Evolutionary conservation across 1,140 invertebrate species (phyloP).

Genomic region (Drosophila subpulchrella): DNA sequence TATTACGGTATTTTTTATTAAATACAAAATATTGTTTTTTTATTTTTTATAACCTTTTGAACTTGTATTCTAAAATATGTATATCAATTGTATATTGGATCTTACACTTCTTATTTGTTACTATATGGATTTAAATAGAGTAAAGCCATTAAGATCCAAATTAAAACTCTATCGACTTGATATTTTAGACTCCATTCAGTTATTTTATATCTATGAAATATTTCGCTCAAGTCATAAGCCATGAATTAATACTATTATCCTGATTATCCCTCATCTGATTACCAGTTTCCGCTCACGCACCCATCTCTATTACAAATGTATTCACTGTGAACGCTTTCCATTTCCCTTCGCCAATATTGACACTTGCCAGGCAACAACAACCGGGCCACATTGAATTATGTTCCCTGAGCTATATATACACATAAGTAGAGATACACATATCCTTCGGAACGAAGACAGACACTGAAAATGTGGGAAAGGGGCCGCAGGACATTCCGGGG

Average conservation of each 20-base stretch:
- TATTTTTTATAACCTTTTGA: background rate
- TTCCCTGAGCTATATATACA: slow-evolving; percentile 48
- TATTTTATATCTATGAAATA: no score
- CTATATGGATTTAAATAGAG: no score
- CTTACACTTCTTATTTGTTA: no score
- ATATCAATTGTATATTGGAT: no score
- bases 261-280: slow-evolving; percentile 42
- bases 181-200: no score
- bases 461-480: background rate
- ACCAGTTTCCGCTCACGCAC: slow-evolving; percentile 29
- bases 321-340: slow-evolving; percentile 38
- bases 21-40: no score
- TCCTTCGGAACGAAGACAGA: slow-evolving; percentile 5
- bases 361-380: slow-evolving; percentile 40
- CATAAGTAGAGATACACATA: background rate
- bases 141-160: no score
- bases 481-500: slow-evolving; percentile 15
- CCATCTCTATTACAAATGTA: slow-evolving; percentile 36
- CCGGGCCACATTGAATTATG: slow-evolving; percentile 69
- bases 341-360: slow-evolving; percentile 51
- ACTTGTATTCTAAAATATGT: no score
- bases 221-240: background rate
- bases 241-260: slow-evolving; percentile 6
- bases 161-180: no score
- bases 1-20: no score